phyloP scores from a whole-genome alignment of 1,140 invertebrate genomes.

The Sycophaga agraensis region DNA sequence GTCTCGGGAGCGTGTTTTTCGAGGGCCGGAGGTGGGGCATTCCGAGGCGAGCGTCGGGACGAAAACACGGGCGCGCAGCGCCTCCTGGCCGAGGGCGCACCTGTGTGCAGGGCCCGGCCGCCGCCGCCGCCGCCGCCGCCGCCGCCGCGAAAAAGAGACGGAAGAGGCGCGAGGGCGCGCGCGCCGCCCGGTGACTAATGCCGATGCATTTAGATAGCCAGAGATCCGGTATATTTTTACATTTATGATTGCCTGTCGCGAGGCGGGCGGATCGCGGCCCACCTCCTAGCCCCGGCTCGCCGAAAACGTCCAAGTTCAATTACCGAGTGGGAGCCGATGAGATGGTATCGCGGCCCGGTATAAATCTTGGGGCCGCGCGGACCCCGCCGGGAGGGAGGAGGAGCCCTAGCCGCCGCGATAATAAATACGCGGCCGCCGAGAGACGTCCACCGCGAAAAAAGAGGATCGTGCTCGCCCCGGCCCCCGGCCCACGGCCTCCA shows the following conservation, averaged over 20 bases:
- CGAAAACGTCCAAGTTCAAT: conserved; percentile 31
- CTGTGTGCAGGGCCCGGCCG: too few species aligned
- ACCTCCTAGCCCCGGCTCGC: conserved; percentile 26
- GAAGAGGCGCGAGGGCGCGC: neutral
- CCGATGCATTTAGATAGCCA: conserved; percentile 25
- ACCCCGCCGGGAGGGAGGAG: neutral
- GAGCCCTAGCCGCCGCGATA: conserved; percentile 6
- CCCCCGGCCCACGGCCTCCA: neutral
- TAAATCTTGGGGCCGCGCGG: conserved; percentile 20
- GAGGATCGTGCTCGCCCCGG: neutral
- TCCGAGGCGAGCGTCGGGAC: too few species aligned
- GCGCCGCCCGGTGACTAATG: conserved; percentile 16
- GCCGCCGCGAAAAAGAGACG: neutral
- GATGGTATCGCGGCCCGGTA: conserved; percentile 27
- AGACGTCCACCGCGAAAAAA: conserved; percentile 3
- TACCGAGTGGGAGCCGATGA: conserved; percentile 31
- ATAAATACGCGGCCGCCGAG: conserved; percentile 19
- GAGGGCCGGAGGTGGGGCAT: too few species aligned
- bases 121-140: too few species aligned
- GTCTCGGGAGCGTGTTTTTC: too few species aligned
- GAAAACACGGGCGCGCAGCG: too few species aligned
- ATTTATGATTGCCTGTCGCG: conserved; percentile 28
- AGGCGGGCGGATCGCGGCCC: neutral
- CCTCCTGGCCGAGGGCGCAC: too few species aligned
- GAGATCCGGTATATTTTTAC: conserved; percentile 29